Evolutionary conservation across 1,140 invertebrate species (phyloP).

Genomic region (Drosophila kanapiae): DNA sequence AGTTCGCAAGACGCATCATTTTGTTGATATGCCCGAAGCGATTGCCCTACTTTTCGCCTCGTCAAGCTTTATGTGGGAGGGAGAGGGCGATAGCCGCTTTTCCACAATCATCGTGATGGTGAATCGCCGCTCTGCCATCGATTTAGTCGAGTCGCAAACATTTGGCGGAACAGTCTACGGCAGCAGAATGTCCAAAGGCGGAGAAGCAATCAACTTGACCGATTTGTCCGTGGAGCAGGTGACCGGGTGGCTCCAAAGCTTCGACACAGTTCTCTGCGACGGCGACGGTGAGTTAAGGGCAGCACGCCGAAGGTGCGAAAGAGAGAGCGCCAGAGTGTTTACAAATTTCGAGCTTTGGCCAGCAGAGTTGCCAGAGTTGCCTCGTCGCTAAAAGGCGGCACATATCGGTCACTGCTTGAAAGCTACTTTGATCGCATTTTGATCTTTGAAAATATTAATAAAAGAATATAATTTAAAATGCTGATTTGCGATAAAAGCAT

Average conservation of each 20-base stretch:
- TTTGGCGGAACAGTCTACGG: slow-evolving; percentile 34
- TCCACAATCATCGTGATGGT: slow-evolving; percentile 39
- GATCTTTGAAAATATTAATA: background rate
- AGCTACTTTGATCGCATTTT: slow-evolving; percentile 8
- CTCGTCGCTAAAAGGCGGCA: background rate
- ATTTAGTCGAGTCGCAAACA: slow-evolving; percentile 57
- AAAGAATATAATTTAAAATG: background rate
- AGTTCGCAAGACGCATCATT: slow-evolving; percentile 15
- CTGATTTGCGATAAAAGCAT: background rate
- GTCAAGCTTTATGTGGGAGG: slow-evolving; percentile 9
- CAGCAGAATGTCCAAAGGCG: slow-evolving; percentile 53
- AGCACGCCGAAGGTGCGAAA: background rate
- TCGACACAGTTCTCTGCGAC: slow-evolving; percentile 92
- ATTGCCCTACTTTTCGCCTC: slow-evolving; percentile 1
- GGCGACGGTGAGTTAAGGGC: slow-evolving; percentile 90
- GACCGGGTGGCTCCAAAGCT: slow-evolving; percentile 89
- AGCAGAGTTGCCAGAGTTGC: slow-evolving; percentile 18
- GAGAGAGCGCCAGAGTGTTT: slow-evolving; percentile 3
- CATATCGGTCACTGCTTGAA: slow-evolving; percentile 12
- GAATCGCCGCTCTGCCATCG: slow-evolving; percentile 4
- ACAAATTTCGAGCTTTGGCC: slow-evolving; percentile 10
- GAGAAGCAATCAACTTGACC: slow-evolving; percentile 58
- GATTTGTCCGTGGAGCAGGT: slow-evolving; percentile 86
- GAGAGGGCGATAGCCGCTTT: slow-evolving; percentile 35
- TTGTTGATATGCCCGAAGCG: slow-evolving; percentile 31